phyloP scores from a whole-genome alignment of 2,113 vertebrate genomes.

The Leuciscus idus region DNA sequence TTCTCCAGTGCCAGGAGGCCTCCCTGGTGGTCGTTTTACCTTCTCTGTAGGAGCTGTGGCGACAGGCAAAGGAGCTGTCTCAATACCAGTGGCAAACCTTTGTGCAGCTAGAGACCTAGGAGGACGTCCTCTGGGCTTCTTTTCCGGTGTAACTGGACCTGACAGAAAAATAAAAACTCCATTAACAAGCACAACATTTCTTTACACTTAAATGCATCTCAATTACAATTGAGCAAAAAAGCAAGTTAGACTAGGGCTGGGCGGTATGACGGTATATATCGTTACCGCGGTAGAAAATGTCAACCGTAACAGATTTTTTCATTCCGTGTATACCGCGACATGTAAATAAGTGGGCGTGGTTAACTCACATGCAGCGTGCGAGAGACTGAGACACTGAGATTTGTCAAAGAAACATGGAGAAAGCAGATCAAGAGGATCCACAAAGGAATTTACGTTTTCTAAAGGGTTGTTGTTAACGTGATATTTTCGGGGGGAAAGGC shows the following conservation, averaged over 20 bases:
- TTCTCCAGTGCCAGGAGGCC: slow-evolving; percentile 82
- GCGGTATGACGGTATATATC: no score
- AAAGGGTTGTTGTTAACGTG: no score
- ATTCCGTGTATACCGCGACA: no score
- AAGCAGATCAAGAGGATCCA: no score
- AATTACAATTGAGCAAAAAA: neutral
- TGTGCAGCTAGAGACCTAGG: slow-evolving; percentile 71
- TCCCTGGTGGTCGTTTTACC: slow-evolving; percentile 82
- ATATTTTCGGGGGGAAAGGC: no score
- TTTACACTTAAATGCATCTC: neutral
- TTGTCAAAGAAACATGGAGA: no score
- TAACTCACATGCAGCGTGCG: no score
- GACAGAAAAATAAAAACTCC: slow-evolving; percentile 38
- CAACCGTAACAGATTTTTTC: no score
- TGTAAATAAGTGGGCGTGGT: no score
- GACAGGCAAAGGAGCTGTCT: slow-evolving; percentile 60
- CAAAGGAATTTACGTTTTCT: no score
- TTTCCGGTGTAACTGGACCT: slow-evolving; percentile 69
- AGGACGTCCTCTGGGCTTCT: slow-evolving; percentile 80
- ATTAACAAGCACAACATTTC: slow-evolving; percentile 5
- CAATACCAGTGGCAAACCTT: slow-evolving; percentile 64
- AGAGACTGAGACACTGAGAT: no score
- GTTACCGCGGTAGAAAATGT: no score
- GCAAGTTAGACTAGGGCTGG: neutral
- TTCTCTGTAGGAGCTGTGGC: slow-evolving; percentile 81